Conservation (phyloP, 2,888 invertebrate species). For the Athalia cordata region DNA sequence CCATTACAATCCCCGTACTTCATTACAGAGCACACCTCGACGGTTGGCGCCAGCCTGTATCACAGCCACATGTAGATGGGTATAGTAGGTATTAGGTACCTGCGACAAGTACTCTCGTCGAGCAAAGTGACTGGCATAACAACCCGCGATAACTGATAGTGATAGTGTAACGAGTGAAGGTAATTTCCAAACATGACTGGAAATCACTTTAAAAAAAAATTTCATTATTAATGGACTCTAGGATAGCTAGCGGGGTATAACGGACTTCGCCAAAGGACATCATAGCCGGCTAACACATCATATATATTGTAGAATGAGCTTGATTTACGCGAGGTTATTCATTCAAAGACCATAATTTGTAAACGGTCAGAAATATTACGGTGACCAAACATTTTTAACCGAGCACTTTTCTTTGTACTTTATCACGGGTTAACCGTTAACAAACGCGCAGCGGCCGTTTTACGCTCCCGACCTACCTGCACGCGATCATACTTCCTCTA, state of each 20-base stretch:
- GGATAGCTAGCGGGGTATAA: constrained; percentile 20
- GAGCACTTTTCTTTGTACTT: neutral
- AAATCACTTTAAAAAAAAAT: constrained; percentile 7
- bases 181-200: constrained; percentile 16
- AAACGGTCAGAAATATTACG: neutral
- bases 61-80: constrained; percentile 17
- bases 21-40: constrained; percentile 28
- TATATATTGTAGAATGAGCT: neutral
- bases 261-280: neutral
- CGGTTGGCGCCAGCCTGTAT: constrained; percentile 25
- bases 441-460: neutral
- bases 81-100: neutral
- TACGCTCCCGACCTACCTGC: neutral
- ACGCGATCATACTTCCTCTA: neutral
- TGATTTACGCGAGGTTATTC: constrained; percentile 8
- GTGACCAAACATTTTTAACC: neutral
- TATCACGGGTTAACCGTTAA: neutral
- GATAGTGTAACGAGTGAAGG: neutral
- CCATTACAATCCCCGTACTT: constrained; percentile 36
- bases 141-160: constrained; percentile 8
- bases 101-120: constrained; percentile 29
- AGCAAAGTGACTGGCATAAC: constrained; percentile 4
- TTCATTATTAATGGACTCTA: constrained; percentile 2
- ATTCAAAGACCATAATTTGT: constrained; percentile 18
- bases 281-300: neutral